Evolutionary conservation across 2,888 invertebrate genomes (phyloP).

Genomic region (Chrysolina haemoptera): DNA sequence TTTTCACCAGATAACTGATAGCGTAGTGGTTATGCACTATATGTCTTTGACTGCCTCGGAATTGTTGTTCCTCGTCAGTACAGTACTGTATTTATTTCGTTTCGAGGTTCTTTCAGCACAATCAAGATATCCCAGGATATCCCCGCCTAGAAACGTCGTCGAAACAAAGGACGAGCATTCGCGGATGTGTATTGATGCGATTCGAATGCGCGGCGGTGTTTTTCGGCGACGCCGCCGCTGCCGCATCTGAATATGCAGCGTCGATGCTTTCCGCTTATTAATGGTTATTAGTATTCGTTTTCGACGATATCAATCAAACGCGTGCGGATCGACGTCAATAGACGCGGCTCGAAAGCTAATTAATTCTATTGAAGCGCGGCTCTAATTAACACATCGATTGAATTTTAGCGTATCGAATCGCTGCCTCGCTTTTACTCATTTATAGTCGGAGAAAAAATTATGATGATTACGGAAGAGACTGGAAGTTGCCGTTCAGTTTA

Average conservation of each 20-base stretch:
- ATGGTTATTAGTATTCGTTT: constrained; percentile 28
- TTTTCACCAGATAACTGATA: too few species aligned
- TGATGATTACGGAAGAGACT: too few species aligned
- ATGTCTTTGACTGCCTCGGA: too few species aligned
- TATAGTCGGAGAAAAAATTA: too few species aligned
- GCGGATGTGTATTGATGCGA: constrained; percentile 7
- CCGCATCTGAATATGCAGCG: constrained; percentile 5
- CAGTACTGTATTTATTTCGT: too few species aligned
- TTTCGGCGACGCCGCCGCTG: constrained; percentile 9
- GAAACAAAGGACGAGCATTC: constrained; percentile 9
- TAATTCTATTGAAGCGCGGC: constrained; percentile 23
- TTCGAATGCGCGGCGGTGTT: constrained; percentile 14
- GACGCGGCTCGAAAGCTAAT: constrained; percentile 18
- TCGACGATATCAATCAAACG: constrained; percentile 28
- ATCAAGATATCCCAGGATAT: not conserved
- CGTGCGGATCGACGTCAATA: constrained; percentile 23
- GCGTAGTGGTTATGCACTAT: too few species aligned
- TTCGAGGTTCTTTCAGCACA: not conserved
- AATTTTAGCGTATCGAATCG: constrained; percentile 23
- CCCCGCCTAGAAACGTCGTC: not conserved
- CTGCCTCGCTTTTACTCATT: not conserved
- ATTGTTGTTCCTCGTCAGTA: too few species aligned
- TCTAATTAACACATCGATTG: constrained; percentile 31
- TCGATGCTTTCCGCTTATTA: constrained; percentile 27
- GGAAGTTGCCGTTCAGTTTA: too few species aligned